Evolutionary conservation across 2,888 invertebrate species (phyloP), one percentile per base, ranked within the genome.

Genomic region (Pyrrhia umbra): DNA sequence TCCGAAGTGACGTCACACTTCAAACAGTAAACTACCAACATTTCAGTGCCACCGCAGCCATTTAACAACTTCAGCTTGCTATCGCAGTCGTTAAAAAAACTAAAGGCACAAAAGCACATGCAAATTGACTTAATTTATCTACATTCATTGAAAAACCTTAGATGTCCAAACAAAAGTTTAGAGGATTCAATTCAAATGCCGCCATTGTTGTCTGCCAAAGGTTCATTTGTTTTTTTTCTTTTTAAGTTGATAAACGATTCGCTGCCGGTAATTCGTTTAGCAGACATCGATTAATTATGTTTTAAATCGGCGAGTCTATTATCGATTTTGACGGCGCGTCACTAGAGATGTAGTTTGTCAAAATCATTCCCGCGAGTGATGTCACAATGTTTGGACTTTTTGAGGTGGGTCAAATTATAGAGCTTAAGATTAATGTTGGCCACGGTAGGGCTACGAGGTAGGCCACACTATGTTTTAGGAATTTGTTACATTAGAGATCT

Each of bases 201-300:
- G 84, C 85, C 88, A 94, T 93, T 94, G 94, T 94, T 93, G 94
- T 94, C 94, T 94, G 91, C 86, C 85, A 79, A 81, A 78, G 75
- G 73, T 77, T 87, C 87, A 83, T 89, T 91, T 88, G 79, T 71
- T 79, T 85, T 81, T 83, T 90, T 92, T 90, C 88, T 88, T 88
- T 89, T 86, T 84, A 79, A 77, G 67, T 83, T 88, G 90, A 90
- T 88, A 87, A 86, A 90, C 86, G 91, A 84, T 80, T 72, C 65
- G 70, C 51, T 77, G 73, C 73, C 80, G 67, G 81, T 85, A 82
- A 86, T 88, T 85, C 85, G 79, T 81, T 79, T 74, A 77, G 68
- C 68, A 79, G 85, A 83, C 88, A 82, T 82, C 88, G 85, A 91
- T 92, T 92, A 90, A 91, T 92, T 88, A 86, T 86, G 73, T 80